Evolutionary conservation across 2,113 vertebrate genomes (phyloP), one percentile per base, ranked within the genome.

Genomic region (Riparia riparia): DNA sequence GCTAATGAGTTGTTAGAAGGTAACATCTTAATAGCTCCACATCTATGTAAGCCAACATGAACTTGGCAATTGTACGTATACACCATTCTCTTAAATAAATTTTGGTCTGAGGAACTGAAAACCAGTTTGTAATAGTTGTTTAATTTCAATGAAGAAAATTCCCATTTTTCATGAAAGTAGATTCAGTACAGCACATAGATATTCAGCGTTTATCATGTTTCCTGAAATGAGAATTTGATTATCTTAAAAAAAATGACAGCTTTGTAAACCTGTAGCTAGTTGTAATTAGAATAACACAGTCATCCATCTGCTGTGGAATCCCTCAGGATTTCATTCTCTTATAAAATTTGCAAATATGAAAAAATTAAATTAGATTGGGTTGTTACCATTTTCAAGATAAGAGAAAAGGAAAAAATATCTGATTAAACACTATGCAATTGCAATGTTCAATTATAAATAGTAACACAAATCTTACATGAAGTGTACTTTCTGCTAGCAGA

Each of bases 271-370:
- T 94, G 49, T 78, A 93, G 94, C 95, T 97, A 86, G 88, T 68
- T 97, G 94, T 98, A 97, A 98, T 98, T 97, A 98, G 82, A 97
- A 96, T 95, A 97, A 93, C 81, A 95, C 68, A 93, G 53, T 96
- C 91, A 96, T 97, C 95, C 97, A 97, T 98, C 97, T 98, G 97
- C 86, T 95, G 34, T 93, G 86, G 91, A 93, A 72, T 95, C 97
- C 97, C 97, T 96, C 26, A 70, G 96, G 97, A 98, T 95, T 97
- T 97, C 39, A 92, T 18, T 96, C 74, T 78, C 90, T 97, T 97
- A 96, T 82, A 97, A 97, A 97, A 97, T 95, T 93, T 97, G 90
- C 86, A 98, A 97, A 96, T 97, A 92, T 78, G 82, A 90, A 96
- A 97, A 97, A 97, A 97, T 93, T 91, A 96, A 94, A 97, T 98